These are phyloP conservation scores for Campoplex nolae DNA, from an alignment of 2,888 invertebrate genomes.

Conservation along the genomic window DNA sequence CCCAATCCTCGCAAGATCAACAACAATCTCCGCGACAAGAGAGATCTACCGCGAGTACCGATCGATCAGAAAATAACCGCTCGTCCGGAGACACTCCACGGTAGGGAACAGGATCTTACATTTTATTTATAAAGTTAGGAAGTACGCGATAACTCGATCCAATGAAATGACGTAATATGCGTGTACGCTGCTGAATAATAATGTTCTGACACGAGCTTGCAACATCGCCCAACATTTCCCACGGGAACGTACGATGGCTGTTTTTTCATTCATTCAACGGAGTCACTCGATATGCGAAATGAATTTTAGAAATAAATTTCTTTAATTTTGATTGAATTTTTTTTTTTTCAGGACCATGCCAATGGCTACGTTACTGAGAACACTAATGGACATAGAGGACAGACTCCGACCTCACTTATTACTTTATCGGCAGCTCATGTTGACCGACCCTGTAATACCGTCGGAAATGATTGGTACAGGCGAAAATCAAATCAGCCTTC, in stretches of 20 bases:
- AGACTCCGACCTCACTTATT: conserved; percentile 89
- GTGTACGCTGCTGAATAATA: too few relatives aligned
- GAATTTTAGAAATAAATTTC: neutral
- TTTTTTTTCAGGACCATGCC: conserved; percentile 83
- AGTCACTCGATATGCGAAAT: neutral
- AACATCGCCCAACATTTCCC: too few relatives aligned
- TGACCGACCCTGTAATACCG: conserved; percentile 87
- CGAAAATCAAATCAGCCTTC: conserved; percentile 70
- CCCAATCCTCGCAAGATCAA: conserved; percentile 61
- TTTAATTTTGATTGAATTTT: neutral
- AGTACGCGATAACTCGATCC: too few relatives aligned
- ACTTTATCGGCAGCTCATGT: conserved; percentile 87
- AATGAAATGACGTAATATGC: too few relatives aligned
- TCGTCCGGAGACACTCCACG: conserved; percentile 32
- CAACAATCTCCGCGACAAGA: conserved; percentile 65
- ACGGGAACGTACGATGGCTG: too few relatives aligned
- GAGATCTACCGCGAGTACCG: conserved; percentile 55
- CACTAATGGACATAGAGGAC: conserved; percentile 85
- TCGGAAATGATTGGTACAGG: conserved; percentile 35
- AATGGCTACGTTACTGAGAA: conserved; percentile 87
- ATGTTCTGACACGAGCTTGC: too few relatives aligned
- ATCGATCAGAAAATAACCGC: conserved; percentile 41
- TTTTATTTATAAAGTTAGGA: neutral
- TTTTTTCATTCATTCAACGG: too few relatives aligned
- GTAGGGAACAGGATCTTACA: conserved; percentile 28